These are phyloP conservation scores for Hucho hucho DNA, from an alignment of 2,113 vertebrate species.

Conservation along the genomic window DNA sequence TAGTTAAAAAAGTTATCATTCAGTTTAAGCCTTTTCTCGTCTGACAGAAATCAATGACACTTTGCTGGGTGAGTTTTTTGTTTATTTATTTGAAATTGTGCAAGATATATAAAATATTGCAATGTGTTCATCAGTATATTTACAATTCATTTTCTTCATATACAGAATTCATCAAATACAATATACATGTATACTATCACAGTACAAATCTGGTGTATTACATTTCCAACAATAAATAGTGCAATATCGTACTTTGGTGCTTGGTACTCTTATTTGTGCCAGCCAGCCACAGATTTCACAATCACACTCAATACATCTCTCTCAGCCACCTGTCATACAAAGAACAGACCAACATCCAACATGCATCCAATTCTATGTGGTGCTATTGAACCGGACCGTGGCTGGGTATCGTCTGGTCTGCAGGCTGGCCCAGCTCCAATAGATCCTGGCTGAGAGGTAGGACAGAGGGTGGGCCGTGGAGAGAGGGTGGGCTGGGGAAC, in stretches of 20 bases:
- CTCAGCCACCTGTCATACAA: background rate
- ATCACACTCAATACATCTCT: background rate
- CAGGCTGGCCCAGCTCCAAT: constrained; percentile 66
- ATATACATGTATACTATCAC: background rate
- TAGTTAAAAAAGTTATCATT: constrained; percentile 40
- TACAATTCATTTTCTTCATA: background rate
- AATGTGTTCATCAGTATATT: background rate
- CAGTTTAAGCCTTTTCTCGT: background rate
- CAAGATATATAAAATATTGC: background rate
- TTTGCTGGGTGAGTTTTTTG: background rate
- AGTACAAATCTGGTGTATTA: background rate
- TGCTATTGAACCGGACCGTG: constrained; percentile 36
- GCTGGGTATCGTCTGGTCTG: constrained; percentile 39
- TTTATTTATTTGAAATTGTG: background rate
- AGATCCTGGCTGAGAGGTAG: constrained; percentile 56
- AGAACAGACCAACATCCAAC: background rate
- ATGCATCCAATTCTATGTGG: background rate
- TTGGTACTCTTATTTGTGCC: constrained; percentile 1
- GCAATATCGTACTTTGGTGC: background rate
- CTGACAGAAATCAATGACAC: constrained; percentile 19
- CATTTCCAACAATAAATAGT: background rate
- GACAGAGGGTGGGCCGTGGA: constrained; percentile 45
- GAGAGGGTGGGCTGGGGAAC: constrained; percentile 46
- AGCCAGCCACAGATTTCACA: constrained; percentile 1
- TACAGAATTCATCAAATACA: background rate